Evolutionary conservation across 1,140 invertebrate genomes (phyloP), one percentile per base, ranked within the genome.

Genomic region (Aphis craccivora): DNA sequence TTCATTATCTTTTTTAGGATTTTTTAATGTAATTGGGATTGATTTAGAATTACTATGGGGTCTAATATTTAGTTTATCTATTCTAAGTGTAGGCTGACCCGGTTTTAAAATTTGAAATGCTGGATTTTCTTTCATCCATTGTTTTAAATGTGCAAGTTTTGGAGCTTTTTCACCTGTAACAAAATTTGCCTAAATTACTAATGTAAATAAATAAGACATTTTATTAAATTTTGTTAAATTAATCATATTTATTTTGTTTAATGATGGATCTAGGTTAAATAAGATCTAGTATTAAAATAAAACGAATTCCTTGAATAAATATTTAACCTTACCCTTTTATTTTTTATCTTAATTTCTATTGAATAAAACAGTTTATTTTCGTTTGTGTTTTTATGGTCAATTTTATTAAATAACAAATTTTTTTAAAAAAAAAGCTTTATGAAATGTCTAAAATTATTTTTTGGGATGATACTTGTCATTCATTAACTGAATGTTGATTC

Each of bases 101-200:
- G 94, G 94, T 88, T 93, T 93, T 48, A 94, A 93, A 45, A 94
- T 94, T 94, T 98, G 97, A 95, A 97, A 99, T 1, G 97, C 97
- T 30, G 98, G 98, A 96, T 99, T 97, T 93, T 97, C 97, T 95
- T 97, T 97, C 18, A 99, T 95, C 98, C 98, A 99, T 22, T 96
- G 96, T 94, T 97, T 97, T 20, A 99, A 95, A 95, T 97, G 97
- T 45, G 96, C 96, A 40, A 97, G 96, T 35, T 97, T 97, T 9
- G 98, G 98, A 87, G 98, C 98, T 95, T 97, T 97, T 2, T 96
- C 95, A 45, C 97, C 97, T 96, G 90, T 89, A 94, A 95, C 55
- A 94, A 53, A 48, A 88, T 89, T 87, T 40, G 3, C 37, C 37
- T 40, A 40, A 40, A 40, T 40, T 40, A 40, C 37, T 40, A 1